Percentiles rank a stretch among this genome's conserved stretches.
Conservation (phyloP, 2,888 invertebrate species). For the Pelosia muscerda region DNA sequence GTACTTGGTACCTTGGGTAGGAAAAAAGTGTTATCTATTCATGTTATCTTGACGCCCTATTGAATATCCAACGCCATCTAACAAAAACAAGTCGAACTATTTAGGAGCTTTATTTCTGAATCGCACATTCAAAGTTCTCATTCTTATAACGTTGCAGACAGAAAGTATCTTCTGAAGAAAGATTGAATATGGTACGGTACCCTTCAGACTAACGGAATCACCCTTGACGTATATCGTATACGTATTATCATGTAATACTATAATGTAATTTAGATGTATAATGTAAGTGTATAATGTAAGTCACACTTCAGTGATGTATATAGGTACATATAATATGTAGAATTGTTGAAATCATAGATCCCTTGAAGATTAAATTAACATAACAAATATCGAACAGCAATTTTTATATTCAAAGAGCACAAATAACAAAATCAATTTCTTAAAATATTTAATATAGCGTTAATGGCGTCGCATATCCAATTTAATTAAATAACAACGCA, state of each 20-base stretch:
- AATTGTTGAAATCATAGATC: not conserved
- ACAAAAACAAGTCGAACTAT: not conserved
- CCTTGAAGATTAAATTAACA: not conserved
- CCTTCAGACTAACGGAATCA: not conserved
- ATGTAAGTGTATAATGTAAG: not conserved
- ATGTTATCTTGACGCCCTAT: not conserved
- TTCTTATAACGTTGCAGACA: not conserved
- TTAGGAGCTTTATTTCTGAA: not conserved
- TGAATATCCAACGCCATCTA: not conserved
- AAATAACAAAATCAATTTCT: slow-evolving; percentile 15
- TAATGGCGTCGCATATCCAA: slow-evolving; percentile 27
- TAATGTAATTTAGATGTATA: not conserved
- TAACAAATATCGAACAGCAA: not conserved
- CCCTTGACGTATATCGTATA: not conserved
- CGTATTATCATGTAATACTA: not conserved
- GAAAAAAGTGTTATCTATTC: not conserved
- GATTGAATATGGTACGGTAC: not conserved
- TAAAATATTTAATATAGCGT: slow-evolving; percentile 25
- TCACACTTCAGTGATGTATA: not conserved
- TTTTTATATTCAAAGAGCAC: slow-evolving; percentile 2
- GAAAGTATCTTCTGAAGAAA: no score
- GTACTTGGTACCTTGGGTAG: no score
- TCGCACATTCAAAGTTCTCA: not conserved
- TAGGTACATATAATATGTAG: no score
- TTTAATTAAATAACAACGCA: slow-evolving; percentile 40